Evolutionary conservation across 2,797 vertebrate genomes (phyloP).

Genomic region (Falco biarmicus): DNA sequence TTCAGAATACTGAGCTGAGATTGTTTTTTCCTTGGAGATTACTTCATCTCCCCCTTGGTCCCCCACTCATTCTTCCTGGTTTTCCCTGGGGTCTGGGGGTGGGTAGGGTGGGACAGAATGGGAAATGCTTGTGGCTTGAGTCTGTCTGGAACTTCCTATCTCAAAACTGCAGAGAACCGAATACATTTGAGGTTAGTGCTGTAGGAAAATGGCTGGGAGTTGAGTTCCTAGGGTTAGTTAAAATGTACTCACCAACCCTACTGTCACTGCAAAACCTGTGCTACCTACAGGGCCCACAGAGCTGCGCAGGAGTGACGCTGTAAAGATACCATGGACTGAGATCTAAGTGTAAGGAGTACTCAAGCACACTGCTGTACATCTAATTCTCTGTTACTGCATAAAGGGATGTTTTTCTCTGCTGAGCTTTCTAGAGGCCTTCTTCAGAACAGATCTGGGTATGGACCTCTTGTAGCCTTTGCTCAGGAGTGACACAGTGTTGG

Average conservation of each 20-base stretch:
- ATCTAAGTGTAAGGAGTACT: not conserved
- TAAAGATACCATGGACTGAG: not conserved
- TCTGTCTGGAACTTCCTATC: not conserved
- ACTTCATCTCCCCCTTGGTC: not conserved
- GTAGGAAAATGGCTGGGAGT: not conserved
- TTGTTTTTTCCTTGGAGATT: not conserved
- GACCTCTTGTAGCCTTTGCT: not conserved
- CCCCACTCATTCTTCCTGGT: accelerated
- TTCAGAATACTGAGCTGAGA: not conserved
- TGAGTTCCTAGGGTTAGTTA: not conserved
- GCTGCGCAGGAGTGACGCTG: accelerated
- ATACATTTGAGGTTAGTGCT: not conserved
- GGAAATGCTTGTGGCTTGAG: not conserved
- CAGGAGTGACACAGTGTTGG: not conserved
- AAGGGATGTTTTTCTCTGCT: not conserved
- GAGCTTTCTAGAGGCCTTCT: not conserved
- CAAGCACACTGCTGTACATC: accelerated
- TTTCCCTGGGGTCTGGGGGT: not conserved
- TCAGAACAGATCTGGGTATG: not conserved
- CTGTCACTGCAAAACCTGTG: not conserved
- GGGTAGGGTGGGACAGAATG: not conserved
- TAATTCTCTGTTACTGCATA: not conserved
- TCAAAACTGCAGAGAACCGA: not conserved
- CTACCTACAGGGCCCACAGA: not conserved
- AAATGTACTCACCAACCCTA: not conserved